Conservation (phyloP, 2,113 vertebrate genomes). For the Podarcis cretensis region DNA sequence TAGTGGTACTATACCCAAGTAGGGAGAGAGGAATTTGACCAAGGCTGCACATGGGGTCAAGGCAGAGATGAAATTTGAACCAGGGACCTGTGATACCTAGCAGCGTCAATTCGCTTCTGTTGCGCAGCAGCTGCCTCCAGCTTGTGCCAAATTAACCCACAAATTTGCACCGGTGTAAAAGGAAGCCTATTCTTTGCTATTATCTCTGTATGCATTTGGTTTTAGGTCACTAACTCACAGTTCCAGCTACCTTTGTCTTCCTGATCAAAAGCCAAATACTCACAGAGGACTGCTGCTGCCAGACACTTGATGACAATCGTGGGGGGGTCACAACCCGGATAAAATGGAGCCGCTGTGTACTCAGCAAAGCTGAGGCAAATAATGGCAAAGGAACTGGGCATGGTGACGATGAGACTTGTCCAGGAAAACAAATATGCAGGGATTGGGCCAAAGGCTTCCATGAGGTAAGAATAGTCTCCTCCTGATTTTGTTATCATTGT, state of each 20-base stretch:
- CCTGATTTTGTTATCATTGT: slow-evolving; percentile 96
- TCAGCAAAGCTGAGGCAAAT: slow-evolving; percentile 92
- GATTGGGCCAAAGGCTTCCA: slow-evolving; percentile 88
- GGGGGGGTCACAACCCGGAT: slow-evolving; percentile 85
- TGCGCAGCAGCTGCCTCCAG: background rate
- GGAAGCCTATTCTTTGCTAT: background rate
- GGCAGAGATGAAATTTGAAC: background rate
- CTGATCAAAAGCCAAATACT: slow-evolving; percentile 46
- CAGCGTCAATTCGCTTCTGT: background rate
- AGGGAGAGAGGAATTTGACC: too few relatives aligned
- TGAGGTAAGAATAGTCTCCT: slow-evolving; percentile 89
- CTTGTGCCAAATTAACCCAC: too few relatives aligned
- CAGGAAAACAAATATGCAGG: slow-evolving; percentile 91
- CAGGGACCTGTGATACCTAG: background rate
- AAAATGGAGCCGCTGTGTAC: slow-evolving; percentile 88
- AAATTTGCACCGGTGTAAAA: background rate
- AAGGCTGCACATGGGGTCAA: background rate
- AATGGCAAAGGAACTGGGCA: slow-evolving; percentile 91
- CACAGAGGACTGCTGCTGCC: slow-evolving; percentile 85
- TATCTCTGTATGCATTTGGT: background rate
- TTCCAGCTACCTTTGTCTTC: background rate
- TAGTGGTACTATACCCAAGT: too few relatives aligned
- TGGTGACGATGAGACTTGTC: slow-evolving; percentile 86
- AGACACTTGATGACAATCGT: slow-evolving; percentile 81
- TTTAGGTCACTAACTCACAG: fast-evolving